phyloP scores from a whole-genome alignment of 2,888 invertebrate genomes.

The Ectobius pallidus region DNA sequence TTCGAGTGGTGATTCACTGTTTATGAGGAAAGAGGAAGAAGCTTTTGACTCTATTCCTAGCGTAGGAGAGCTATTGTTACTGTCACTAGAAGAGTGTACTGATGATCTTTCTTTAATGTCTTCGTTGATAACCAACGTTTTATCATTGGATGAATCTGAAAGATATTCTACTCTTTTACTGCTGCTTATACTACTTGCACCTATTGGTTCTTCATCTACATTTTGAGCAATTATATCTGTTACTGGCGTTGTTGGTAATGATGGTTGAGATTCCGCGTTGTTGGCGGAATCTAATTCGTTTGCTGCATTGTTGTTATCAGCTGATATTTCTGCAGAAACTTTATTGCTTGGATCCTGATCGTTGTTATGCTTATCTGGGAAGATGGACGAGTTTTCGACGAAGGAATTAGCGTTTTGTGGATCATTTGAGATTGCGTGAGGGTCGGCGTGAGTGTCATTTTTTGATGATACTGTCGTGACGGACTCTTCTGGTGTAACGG shows the following conservation, averaged over 20 bases:
- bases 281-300: not conserved
- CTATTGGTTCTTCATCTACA: not conserved
- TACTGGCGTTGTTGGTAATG: not conserved
- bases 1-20: no score
- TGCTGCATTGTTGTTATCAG: not conserved
- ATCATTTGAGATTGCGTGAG: not conserved
- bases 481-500: constrained; percentile 7
- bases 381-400: not conserved
- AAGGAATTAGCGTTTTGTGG: not conserved
- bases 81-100: no score
- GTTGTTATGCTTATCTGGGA: not conserved
- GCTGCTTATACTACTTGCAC: not conserved
- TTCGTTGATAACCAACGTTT: no score
- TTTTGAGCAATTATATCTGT: not conserved
- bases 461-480: no score
- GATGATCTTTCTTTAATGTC: no score
- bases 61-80: no score
- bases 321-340: not conserved
- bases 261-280: not conserved
- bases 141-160: no score
- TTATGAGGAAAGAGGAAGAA: no score
- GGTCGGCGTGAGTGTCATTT: no score
- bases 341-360: not conserved
- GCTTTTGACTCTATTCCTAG: no score
- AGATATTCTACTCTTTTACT: not conserved